Evolutionary conservation across 2,888 invertebrate species (phyloP), one percentile per base, ranked within the genome.

Genomic region (Conus canariensis): DNA sequence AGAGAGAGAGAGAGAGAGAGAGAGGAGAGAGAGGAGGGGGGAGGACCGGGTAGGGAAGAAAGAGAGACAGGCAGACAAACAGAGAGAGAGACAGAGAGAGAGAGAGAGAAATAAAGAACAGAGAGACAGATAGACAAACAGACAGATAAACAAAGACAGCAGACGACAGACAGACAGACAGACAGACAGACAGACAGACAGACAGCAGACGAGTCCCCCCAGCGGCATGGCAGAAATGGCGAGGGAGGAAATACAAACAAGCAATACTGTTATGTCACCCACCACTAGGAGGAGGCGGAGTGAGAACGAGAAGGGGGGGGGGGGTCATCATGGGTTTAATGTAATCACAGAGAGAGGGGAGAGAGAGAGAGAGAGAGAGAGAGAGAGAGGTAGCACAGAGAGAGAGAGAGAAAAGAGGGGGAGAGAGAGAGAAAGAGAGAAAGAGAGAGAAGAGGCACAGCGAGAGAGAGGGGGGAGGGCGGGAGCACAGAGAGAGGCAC

Each of bases 1-100:
- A n/a, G 30, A 2, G 30, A 30, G 30, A 30, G 30, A 30, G 2
- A 30, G 30, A 30, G 30, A 30, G 30, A 30, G n/a, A 30, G 2
- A 30, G 30, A 30, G 30, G 30, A 30, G 30, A 30, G 30, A 30
- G 2, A 30, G 30, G 30, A 30, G 2, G 30, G 30, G 30, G 30
- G 30, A 2, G 30, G 30, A 30, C 30, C 30, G 30, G 30, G 30
- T 30, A 30, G 30, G 30, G 77, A 7, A 25, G 77, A 77, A 25
- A 77, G 77, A 77, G 77, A 77, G 77, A 77, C 25, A 74, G 74
- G 8, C n/a, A n/a, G n/a, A n/a, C n/a, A n/a, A n/a, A n/a, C n/a
- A n/a, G n/a, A n/a, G n/a, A n/a, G n/a, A n/a, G n/a, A n/a, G n/a
- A n/a, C n/a, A n/a, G n/a, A n/a, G n/a, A n/a, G 77, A 30, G 30